Conservation (phyloP, 2,797 vertebrate genomes). For the Chaunax sp. region DNA sequence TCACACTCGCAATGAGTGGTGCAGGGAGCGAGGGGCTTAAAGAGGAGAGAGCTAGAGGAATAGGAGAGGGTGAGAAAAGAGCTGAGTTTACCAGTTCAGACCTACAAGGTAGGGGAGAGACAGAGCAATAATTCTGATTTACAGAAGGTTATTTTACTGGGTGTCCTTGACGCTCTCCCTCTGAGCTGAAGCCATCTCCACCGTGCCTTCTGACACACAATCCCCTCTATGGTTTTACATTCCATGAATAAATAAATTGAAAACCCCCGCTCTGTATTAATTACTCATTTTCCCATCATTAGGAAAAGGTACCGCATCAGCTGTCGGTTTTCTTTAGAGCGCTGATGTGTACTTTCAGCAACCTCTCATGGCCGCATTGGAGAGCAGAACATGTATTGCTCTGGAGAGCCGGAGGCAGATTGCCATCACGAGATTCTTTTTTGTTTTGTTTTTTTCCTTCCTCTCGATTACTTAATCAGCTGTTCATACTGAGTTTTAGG, state of each 20-base stretch:
- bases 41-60: conserved; percentile 35
- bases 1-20: conserved; percentile 74
- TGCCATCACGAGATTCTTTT: conserved; percentile 48
- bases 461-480: conserved; percentile 62
- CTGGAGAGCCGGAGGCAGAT: conserved; percentile 49
- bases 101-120: conserved; percentile 25
- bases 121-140: conserved; percentile 52
- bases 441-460: conserved; percentile 32
- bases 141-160: conserved; percentile 50
- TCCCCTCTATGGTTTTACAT: conserved; percentile 17
- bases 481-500: conserved; percentile 53
- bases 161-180: conserved; percentile 43
- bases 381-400: conserved; percentile 36
- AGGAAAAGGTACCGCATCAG: conserved; percentile 8
- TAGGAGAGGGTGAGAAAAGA: conserved; percentile 38
- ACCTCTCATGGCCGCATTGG: conserved; percentile 13
- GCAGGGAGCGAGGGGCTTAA: conserved; percentile 38
- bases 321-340: conserved; percentile 2
- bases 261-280: conserved; percentile 6
- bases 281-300: conserved; percentile 24
- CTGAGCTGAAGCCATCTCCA: conserved; percentile 52
- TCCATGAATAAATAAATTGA: background rate
- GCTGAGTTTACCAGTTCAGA: conserved; percentile 50
- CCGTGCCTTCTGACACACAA: conserved; percentile 31
- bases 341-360: conserved; percentile 21